Percentiles rank a stretch among this genome's conserved stretches.
Evolutionary conservation across 2,888 invertebrate genomes (phyloP).

Genomic region (Harpalus rufipes): DNA sequence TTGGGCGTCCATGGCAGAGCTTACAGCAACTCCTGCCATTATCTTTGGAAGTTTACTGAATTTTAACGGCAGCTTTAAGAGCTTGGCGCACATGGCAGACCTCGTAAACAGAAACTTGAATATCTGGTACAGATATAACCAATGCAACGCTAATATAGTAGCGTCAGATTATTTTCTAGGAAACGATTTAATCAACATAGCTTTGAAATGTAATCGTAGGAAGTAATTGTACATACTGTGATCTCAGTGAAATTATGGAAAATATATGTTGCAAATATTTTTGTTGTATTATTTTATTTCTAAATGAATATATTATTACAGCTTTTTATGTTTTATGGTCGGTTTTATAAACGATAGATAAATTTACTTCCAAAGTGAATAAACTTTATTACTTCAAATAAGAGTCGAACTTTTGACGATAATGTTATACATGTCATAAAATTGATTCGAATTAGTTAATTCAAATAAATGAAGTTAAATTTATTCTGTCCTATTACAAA

Average conservation of each 20-base stretch:
- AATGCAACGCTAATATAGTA: slow-evolving; percentile 85
- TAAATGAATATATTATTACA: slow-evolving; percentile 62
- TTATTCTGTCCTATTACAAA: too few relatives aligned
- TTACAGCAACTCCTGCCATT: slow-evolving; percentile 84
- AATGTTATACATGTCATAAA: too few relatives aligned
- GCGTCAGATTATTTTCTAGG: slow-evolving; percentile 87
- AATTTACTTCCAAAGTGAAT: too few relatives aligned
- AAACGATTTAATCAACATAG: slow-evolving; percentile 85
- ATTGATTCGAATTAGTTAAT: too few relatives aligned
- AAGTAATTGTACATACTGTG: not conserved
- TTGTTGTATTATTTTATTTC: slow-evolving; percentile 23
- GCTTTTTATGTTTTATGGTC: too few relatives aligned
- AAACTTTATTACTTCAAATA: too few relatives aligned
- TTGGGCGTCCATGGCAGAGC: slow-evolving; percentile 86
- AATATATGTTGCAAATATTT: not conserved
- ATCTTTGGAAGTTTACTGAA: slow-evolving; percentile 76
- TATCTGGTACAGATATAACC: slow-evolving; percentile 83
- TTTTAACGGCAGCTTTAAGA: slow-evolving; percentile 77
- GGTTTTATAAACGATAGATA: too few relatives aligned
- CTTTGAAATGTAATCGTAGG: slow-evolving; percentile 78
- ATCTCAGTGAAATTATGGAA: not conserved
- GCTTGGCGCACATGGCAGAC: slow-evolving; percentile 83
- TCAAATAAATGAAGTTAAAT: too few relatives aligned
- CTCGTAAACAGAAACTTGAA: slow-evolving; percentile 85
- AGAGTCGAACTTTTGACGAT: too few relatives aligned